Base-by-base conservation (phyloP, 2,888 invertebrate genomes). In the Cheilosia variabilis region DNA sequence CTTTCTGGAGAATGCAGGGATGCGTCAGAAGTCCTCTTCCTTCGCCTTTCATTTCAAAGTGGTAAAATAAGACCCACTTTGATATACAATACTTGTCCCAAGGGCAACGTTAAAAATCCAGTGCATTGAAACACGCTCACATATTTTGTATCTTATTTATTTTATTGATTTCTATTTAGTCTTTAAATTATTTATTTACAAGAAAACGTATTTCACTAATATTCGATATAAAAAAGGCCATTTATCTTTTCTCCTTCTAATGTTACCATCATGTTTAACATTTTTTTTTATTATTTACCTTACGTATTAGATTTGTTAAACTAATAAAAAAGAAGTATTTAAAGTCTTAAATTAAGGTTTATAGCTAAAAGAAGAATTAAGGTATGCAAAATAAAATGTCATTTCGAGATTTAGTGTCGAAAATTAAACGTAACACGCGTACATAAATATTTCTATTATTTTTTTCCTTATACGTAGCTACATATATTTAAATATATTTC, bases 201-300 rank as follows among this genome's bases (percentile, higher is more conserved):
- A 72, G 81, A 86, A 81, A 86, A 86, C 80, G 76, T 76, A 80
- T 79, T 76, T 43, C 37, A 68, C 79, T 86, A 76, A 80, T 86
- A 80, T 81, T 86, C 76, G 76, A 86, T 86, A 86, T 86, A 86
- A 86, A 86, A 82, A 86, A 86, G 86, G 86, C 86, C 86, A 86
- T 86, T 86, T 86, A 72, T 78, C 57, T 68, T 63, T 78, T 69
- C 43, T 72, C 43, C 71, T 43, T 68, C 55, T 52, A 27, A 15
- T 50, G 47, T 50, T 47, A 76, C 53, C 57, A 60, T 82, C 31
- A 82, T 77, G 68, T 78, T 78, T 73, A 73, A 68, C 68, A 68
- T 55, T 45, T 53, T 19, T 34, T 19, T 72, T 62, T 19, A 22
- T 17, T 63, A 17, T 37, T 34, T 31, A 73, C 37, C 73, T 73